Evolutionary conservation across 2,888 invertebrate species (phyloP), one percentile per base, ranked within the genome.

Genomic region (Drosophila pullipes): DNA sequence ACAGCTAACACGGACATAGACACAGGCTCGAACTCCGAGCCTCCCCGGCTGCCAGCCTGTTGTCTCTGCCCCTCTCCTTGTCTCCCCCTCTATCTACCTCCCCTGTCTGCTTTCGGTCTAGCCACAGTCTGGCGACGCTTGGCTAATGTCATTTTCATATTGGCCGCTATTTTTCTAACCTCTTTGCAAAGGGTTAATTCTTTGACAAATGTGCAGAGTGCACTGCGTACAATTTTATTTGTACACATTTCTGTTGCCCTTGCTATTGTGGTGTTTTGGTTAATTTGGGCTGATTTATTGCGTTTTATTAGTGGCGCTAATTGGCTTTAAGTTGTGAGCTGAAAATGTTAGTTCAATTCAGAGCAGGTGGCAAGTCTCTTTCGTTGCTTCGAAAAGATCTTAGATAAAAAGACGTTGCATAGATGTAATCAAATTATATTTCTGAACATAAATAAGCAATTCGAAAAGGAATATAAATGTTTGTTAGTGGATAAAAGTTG

Each of bases 61-160:
- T 25, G 16, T 30, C n/a, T 22, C 18, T 16, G 31, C 16, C n/a
- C n/a, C n/a, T 37, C 16, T 22, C 49, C 30, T 54, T 41, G 31
- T 13, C 33, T 25, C n/a, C 35, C 16, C 5, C 35, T 60, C 47
- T 58, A 37, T 60, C 44, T 49, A 7, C 7, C 39, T 62, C 31
- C 62, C 41, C 52, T 64, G 77, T 78, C 76, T 76, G 78, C 61
- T 44, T 10, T 37, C 60, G 68, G 80, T 82, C 90, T 88, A 82
- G 85, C 75, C 89, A 71, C 83, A 76, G 89, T 85, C 85, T 90
- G 74, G 77, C 67, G 71, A 80, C 76, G 82, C 74, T 84, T 73
- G 82, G 76, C 90, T 90, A 85, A 85, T 90, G 80, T 76, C 80
- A 82, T 90, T 90, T 86, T 85, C 84, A 86, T 90, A 81, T 65